Evolutionary conservation across 1,140 invertebrate genomes (phyloP).

Genomic region (Plectrocnemia conspersa): DNA sequence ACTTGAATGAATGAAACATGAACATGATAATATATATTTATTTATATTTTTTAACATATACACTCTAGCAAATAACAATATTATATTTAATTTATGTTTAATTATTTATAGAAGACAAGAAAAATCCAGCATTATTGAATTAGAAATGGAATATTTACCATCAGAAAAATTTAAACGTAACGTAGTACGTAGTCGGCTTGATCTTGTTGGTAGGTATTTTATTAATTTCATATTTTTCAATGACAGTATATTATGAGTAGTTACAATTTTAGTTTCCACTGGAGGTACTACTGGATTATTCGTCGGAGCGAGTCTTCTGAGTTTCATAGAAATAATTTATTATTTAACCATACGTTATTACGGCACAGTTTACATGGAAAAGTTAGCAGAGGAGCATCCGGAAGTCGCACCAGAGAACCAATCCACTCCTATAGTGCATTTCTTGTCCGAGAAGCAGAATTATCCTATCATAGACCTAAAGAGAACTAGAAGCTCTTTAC

Average conservation of each 20-base stretch:
- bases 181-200: slow-evolving; percentile 56
- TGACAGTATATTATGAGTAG: too few relatives aligned
- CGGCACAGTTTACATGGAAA: slow-evolving; percentile 29
- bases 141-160: slow-evolving; percentile 53
- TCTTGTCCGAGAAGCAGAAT: slow-evolving; percentile 13
- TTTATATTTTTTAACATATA: neutral
- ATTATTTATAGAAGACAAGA: neutral
- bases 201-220: slow-evolving; percentile 54
- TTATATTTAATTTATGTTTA: neutral
- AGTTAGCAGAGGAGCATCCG: slow-evolving; percentile 10
- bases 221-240: slow-evolving; percentile 8
- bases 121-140: slow-evolving; percentile 48
- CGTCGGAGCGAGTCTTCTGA: slow-evolving; percentile 58
- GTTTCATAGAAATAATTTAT: slow-evolving; percentile 58
- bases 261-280: slow-evolving; percentile 53
- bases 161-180: slow-evolving; percentile 59
- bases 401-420: neutral
- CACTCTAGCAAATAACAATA: slow-evolving; percentile 1
- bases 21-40: neutral
- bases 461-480: slow-evolving; percentile 26
- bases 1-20: neutral
- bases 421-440: neutral
- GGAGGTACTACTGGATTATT: slow-evolving; percentile 60
- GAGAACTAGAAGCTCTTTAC: slow-evolving; percentile 22
- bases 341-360: slow-evolving; percentile 50